These are phyloP conservation scores for Mycteria americana DNA, from an alignment of 2,797 vertebrate genomes.

Conservation along the genomic window DNA sequence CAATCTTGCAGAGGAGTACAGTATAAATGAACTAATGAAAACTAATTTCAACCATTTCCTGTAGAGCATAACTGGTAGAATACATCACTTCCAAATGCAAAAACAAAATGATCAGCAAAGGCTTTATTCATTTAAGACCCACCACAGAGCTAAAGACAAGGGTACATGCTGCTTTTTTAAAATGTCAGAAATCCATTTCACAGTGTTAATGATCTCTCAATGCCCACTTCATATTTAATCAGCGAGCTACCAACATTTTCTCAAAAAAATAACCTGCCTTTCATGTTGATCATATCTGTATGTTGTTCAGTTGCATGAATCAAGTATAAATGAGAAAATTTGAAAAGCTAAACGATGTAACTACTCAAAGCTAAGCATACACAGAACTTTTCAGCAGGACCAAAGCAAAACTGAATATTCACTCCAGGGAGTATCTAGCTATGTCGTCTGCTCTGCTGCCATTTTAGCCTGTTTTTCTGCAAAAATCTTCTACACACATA, in stretches of 20 bases:
- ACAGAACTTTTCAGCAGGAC: neutral
- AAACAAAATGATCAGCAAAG: slow-evolving; percentile 8
- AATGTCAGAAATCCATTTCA: slow-evolving; percentile 33
- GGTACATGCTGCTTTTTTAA: neutral
- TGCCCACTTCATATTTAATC: slow-evolving; percentile 40
- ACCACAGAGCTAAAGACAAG: slow-evolving; percentile 32
- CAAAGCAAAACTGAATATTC: neutral
- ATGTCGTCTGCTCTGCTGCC: neutral
- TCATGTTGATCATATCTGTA: neutral
- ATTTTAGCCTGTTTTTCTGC: neutral
- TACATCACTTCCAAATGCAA: neutral
- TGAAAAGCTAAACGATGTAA: neutral
- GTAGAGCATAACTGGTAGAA: neutral
- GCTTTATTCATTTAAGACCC: neutral
- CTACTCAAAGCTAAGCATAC: neutral
- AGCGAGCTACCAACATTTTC: neutral
- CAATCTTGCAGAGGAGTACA: neutral
- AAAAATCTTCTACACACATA: neutral
- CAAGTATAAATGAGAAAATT: neutral
- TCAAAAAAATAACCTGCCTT: neutral
- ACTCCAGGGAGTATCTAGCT: neutral
- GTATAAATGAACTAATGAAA: slow-evolving; percentile 17
- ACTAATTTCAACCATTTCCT: slow-evolving; percentile 29
- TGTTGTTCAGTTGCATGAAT: neutral
- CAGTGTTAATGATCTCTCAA: slow-evolving; percentile 30